phyloP scores from a whole-genome alignment of 2,888 invertebrate species.

The Lithosia quadra region DNA sequence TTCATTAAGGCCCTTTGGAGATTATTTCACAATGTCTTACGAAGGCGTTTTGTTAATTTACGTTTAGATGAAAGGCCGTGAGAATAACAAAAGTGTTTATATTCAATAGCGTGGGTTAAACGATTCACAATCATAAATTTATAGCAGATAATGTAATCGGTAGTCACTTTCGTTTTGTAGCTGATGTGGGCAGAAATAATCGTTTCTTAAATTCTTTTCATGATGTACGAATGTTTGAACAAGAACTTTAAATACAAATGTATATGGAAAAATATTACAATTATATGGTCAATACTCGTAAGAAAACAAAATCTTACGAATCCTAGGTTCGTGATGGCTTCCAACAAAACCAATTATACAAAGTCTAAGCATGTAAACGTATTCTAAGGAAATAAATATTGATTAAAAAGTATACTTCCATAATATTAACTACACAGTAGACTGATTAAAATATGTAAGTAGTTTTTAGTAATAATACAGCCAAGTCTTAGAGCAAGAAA shows the following conservation, averaged over 20 bases:
- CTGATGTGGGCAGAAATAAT: slow-evolving; percentile 21
- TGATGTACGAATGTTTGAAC: neutral
- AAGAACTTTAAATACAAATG: neutral
- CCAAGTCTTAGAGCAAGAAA: too few relatives aligned
- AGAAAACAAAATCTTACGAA: neutral
- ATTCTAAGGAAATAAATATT: too few relatives aligned
- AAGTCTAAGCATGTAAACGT: too few relatives aligned
- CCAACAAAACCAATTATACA: too few relatives aligned
- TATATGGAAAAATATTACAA: too few relatives aligned
- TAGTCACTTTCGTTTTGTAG: slow-evolving; percentile 34
- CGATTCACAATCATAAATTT: slow-evolving; percentile 30
- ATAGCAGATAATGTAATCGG: slow-evolving; percentile 25
- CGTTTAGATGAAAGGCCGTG: slow-evolving; percentile 33
- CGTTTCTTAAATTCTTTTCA: neutral
- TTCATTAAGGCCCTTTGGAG: slow-evolving; percentile 34
- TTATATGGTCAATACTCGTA: too few relatives aligned
- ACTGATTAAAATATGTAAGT: neutral
- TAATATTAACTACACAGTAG: too few relatives aligned
- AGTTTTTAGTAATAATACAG: neutral
- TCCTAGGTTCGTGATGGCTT: neutral
- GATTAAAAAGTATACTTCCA: neutral
- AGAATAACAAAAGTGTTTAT: slow-evolving; percentile 37
- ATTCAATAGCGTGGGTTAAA: slow-evolving; percentile 19
- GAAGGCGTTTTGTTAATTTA: slow-evolving; percentile 32
- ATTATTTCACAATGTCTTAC: slow-evolving; percentile 42